Conservation (phyloP, 2,888 invertebrate genomes). For the Myopa tessellatipennis region DNA sequence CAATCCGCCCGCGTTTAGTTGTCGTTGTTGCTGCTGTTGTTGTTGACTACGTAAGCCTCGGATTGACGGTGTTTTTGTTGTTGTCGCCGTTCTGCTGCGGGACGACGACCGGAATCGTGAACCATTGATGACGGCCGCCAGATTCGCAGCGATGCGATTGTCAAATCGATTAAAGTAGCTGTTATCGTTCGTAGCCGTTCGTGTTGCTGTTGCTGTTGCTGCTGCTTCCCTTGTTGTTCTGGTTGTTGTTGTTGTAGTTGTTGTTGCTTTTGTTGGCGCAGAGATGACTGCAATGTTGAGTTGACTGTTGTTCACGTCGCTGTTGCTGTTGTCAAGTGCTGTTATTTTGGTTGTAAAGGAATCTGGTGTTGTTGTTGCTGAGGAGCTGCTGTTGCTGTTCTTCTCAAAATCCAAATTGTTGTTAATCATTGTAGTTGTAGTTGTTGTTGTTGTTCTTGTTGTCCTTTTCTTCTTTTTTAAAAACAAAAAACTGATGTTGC, state of each 20-base stretch:
- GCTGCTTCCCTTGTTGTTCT: conserved; percentile 44
- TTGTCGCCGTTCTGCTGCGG: conserved; percentile 49
- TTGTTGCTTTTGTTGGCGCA: not conserved
- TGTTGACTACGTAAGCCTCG: no score
- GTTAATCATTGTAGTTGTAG: conserved; percentile 61
- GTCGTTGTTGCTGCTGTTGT: conserved; percentile 32
- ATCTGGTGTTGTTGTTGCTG: conserved; percentile 41
- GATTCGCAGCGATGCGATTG: conserved; percentile 61
- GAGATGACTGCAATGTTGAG: conserved; percentile 39
- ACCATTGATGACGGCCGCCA: conserved; percentile 59
- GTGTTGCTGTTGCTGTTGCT: conserved; percentile 50
- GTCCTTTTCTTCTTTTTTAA: conserved; percentile 46
- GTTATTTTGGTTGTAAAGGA: conserved; percentile 30
- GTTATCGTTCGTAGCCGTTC: conserved; percentile 50
- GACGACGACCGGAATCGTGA: conserved; percentile 61
- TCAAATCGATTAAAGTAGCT: conserved; percentile 64
- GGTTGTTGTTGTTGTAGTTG: conserved; percentile 34
- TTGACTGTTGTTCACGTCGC: conserved; percentile 1
- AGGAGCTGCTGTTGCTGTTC: conserved; percentile 52
- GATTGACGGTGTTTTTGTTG: no score
- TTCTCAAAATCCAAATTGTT: conserved; percentile 65
- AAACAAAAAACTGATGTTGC: no score
- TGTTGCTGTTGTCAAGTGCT: conserved; percentile 39
- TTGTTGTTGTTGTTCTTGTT: conserved; percentile 51
- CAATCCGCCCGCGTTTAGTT: not conserved